A percentile compares a stretch with the other conserved stretches of the same genome.
These are phyloP conservation scores for Leiothrix lutea DNA, from an alignment of 2,113 vertebrate species.

Conservation along the genomic window DNA sequence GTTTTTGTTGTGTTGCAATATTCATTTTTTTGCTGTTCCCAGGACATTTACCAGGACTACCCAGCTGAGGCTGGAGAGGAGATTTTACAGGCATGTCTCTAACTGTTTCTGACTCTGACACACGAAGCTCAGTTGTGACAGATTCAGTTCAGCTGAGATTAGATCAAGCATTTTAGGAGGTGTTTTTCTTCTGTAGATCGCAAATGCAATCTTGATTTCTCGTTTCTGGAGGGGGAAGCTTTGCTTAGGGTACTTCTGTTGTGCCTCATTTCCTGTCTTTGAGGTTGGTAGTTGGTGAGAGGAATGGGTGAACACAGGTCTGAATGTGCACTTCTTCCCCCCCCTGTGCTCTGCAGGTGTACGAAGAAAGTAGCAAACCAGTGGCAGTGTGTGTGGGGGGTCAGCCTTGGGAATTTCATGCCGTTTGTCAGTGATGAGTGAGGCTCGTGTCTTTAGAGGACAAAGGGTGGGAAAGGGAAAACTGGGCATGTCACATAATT, in stretches of 20 bases:
- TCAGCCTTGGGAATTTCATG: neutral
- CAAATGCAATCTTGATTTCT: neutral
- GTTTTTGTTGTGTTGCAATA: neutral
- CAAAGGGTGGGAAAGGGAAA: neutral
- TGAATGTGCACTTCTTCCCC: accelerated
- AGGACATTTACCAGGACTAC: neutral
- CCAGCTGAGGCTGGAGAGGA: neutral
- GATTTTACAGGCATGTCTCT: neutral
- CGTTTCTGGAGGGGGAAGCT: neutral
- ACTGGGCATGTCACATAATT: accelerated
- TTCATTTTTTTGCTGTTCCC: slow-evolving; percentile 30
- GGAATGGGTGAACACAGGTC: neutral
- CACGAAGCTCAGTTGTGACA: neutral
- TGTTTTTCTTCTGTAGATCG: neutral
- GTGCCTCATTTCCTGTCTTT: neutral
- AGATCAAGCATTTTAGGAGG: neutral
- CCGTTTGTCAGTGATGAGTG: neutral
- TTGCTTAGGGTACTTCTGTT: neutral
- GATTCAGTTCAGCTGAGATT: neutral
- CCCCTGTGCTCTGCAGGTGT: neutral
- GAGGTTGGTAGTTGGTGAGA: neutral
- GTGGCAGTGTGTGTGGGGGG: neutral
- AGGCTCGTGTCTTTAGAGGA: neutral
- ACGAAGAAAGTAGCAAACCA: neutral
- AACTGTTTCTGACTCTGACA: neutral